Conservation (phyloP, 2,888 invertebrate species). For the Thecophora atra region DNA sequence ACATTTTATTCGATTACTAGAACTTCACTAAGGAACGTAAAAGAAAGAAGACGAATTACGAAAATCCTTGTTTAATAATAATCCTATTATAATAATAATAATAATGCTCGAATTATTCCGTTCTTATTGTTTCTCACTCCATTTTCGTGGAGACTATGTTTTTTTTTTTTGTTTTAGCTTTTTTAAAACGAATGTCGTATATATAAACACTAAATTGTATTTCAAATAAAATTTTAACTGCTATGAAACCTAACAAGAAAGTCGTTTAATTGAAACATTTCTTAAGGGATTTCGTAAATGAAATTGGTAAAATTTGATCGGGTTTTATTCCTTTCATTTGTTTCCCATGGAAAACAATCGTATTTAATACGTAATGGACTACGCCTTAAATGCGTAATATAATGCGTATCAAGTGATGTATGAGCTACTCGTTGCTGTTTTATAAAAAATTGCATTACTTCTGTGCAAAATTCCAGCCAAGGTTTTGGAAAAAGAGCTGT, state of each 20-base stretch:
- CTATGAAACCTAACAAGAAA: conserved; percentile 12
- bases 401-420: too few species aligned
- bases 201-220: conserved; percentile 37
- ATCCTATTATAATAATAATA: too few species aligned
- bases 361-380: too few species aligned
- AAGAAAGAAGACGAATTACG: neutral
- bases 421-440: too few species aligned
- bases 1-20: neutral
- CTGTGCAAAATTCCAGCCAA: too few species aligned
- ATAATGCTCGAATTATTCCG: neutral
- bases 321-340: neutral
- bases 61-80: too few species aligned
- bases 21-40: neutral
- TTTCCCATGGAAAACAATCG: neutral
- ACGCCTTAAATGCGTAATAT: too few species aligned
- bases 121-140: conserved; percentile 12
- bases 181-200: conserved; percentile 10
- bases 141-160: neutral
- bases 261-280: neutral
- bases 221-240: conserved; percentile 34
- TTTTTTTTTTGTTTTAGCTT: conserved; percentile 36
- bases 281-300: too few species aligned
- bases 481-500: too few species aligned
- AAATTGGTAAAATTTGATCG: too few species aligned
- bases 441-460: too few species aligned